phyloP scores from a whole-genome alignment of 1,140 invertebrate species.

The Ceratitis capitata region DNA sequence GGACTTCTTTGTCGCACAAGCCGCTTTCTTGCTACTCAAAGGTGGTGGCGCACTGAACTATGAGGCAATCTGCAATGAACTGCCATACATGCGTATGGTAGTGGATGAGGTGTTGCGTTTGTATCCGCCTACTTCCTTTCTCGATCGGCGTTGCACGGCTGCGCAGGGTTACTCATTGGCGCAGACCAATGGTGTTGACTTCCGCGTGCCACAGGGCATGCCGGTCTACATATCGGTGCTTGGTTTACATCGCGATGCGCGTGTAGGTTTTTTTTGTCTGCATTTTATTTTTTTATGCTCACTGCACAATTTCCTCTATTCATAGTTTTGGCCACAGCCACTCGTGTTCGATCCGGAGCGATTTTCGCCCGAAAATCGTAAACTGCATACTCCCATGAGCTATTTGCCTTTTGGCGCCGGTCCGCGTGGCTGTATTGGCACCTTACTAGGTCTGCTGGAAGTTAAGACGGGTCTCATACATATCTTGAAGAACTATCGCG shows the following conservation, averaged over 20 bases:
- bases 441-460: constrained; percentile 56
- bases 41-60: constrained; percentile 58
- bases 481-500: constrained; percentile 54
- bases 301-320: constrained; percentile 68
- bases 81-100: constrained; percentile 65
- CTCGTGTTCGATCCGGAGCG: constrained; percentile 74
- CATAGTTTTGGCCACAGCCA: constrained; percentile 73
- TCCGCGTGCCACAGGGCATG: constrained; percentile 48
- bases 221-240: constrained; percentile 58
- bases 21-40: constrained; percentile 70
- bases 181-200: constrained; percentile 55
- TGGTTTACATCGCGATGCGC: constrained; percentile 54
- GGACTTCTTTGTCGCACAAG: constrained; percentile 71
- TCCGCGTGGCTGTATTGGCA: constrained; percentile 80
- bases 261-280: constrained; percentile 45
- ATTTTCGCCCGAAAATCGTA: constrained; percentile 67
- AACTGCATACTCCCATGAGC: constrained; percentile 65
- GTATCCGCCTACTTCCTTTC: constrained; percentile 70
- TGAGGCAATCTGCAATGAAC: constrained; percentile 58
- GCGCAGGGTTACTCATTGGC: constrained; percentile 53
- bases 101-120: constrained; percentile 69
- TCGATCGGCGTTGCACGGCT: constrained; percentile 66
- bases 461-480: constrained; percentile 57
- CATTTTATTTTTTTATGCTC: constrained; percentile 48
- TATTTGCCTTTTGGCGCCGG: constrained; percentile 84